phyloP scores from a whole-genome alignment of 2,113 vertebrate genomes.

The Hoplias malabaricus region DNA sequence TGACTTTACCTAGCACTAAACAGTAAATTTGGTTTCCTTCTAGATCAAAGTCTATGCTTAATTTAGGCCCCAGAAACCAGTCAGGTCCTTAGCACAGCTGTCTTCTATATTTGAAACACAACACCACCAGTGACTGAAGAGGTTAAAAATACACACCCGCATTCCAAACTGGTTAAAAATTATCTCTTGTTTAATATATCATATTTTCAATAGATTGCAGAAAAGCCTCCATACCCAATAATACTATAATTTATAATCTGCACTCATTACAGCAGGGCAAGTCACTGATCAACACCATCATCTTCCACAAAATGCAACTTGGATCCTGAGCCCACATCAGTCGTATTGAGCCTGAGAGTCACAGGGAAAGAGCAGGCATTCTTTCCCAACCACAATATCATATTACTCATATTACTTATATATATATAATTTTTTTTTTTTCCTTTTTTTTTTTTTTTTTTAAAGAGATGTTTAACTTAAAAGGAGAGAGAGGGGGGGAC shows the following conservation, averaged over 20 bases:
- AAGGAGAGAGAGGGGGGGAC: conserved; percentile 26
- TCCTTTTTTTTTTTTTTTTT: neutral
- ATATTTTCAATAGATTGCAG: conserved; percentile 75
- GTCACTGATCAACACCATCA: conserved; percentile 63
- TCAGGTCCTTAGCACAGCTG: conserved; percentile 20
- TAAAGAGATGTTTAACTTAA: conserved; percentile 46
- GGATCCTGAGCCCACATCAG: conserved; percentile 63
- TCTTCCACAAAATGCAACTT: conserved; percentile 61
- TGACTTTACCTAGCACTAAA: too few relatives aligned
- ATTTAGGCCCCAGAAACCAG: conserved; percentile 6
- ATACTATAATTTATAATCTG: conserved; percentile 70
- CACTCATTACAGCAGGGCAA: conserved; percentile 65
- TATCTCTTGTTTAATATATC: conserved; percentile 76
- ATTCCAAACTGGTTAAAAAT: conserved; percentile 69
- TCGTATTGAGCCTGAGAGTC: conserved; percentile 57
- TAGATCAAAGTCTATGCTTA: neutral
- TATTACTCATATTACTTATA: conserved; percentile 56
- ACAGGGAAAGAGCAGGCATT: conserved; percentile 58
- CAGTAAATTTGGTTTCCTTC: neutral
- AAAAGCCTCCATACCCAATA: conserved; percentile 73
- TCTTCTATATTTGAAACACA: conserved; percentile 4
- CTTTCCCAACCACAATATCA: conserved; percentile 54
- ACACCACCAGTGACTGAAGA: neutral
- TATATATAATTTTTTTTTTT: neutral
- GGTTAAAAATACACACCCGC: conserved; percentile 34